These are phyloP conservation scores for Ctenopoma multispine DNA, from an alignment of 2,797 vertebrate species.

Conservation along the genomic window DNA sequence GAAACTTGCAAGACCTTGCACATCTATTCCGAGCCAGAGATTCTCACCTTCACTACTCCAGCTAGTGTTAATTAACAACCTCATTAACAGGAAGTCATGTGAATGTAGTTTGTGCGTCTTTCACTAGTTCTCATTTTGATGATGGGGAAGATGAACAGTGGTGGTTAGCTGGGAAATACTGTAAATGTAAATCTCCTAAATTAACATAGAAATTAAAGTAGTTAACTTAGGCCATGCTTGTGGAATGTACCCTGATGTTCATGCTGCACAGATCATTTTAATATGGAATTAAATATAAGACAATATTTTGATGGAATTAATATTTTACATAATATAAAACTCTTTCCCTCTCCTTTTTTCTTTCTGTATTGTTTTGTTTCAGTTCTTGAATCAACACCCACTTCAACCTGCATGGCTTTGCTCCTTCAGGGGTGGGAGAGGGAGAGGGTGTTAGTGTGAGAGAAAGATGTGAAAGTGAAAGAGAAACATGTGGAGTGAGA, in stretches of 20 bases:
- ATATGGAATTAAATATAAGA: slow-evolving; percentile 16
- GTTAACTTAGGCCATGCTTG: slow-evolving; percentile 63
- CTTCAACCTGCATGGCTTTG: no score
- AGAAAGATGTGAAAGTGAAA: slow-evolving; percentile 37
- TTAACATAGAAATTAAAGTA: slow-evolving; percentile 61
- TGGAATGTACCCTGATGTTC: slow-evolving; percentile 58
- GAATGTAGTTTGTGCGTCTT: slow-evolving; percentile 66
- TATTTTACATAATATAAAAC: slow-evolving; percentile 56
- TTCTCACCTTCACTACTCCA: slow-evolving; percentile 81
- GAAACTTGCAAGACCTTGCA: slow-evolving; percentile 76
- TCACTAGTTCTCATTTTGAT: slow-evolving; percentile 54
- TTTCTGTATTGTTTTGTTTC: slow-evolving; percentile 13
- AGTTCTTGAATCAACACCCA: slow-evolving; percentile 32
- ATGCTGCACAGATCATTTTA: slow-evolving; percentile 40
- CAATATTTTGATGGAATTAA: slow-evolving; percentile 56
- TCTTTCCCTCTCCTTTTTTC: background rate
- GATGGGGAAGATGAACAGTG: slow-evolving; percentile 39
- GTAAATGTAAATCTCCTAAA: slow-evolving; percentile 58
- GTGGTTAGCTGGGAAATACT: slow-evolving; percentile 23
- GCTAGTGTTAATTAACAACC: slow-evolving; percentile 83
- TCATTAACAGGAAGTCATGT: slow-evolving; percentile 78
- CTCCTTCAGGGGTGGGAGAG: background rate
- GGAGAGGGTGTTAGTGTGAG: slow-evolving; percentile 27
- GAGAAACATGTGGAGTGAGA: slow-evolving; percentile 27
- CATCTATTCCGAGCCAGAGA: slow-evolving; percentile 80